Conservation (phyloP, 2,888 invertebrate genomes). For the Idaea straminata region DNA sequence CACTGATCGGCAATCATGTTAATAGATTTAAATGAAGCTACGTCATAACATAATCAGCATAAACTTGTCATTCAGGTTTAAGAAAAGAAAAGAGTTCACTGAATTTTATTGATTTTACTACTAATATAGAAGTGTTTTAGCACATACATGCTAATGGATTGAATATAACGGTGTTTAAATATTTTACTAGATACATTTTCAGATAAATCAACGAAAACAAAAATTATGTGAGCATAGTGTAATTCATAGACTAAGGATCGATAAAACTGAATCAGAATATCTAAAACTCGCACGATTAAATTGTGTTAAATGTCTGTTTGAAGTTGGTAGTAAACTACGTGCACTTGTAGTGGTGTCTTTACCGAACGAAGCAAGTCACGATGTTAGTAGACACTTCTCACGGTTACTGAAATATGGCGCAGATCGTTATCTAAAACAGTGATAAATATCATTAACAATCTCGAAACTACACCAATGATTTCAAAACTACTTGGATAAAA, state of each 20-base stretch:
- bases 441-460: conserved; percentile 53
- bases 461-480: conserved; percentile 24
- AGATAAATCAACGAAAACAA: neutral
- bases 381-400: conserved; percentile 59
- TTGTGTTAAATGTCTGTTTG: neutral
- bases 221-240: neutral
- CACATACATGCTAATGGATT: conserved; percentile 26
- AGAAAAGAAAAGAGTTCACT: neutral
- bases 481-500: conserved; percentile 6
- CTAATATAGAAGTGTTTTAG: conserved; percentile 21
- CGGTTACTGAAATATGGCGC: conserved; percentile 58
- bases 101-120: neutral
- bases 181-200: neutral
- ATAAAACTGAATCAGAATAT: neutral
- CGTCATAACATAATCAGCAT: neutral
- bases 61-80: neutral
- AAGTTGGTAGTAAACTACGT: conserved; percentile 13
- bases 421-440: conserved; percentile 59
- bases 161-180: conserved; percentile 1
- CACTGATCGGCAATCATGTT: conserved; percentile 42
- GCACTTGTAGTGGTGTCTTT: conserved; percentile 11
- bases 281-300: neutral
- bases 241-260: neutral
- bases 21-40: conserved; percentile 52
- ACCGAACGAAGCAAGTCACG: conserved; percentile 52